These are phyloP conservation scores for Pyrocephalus nanus DNA, from an alignment of 2,797 vertebrate species.

Conservation along the genomic window DNA sequence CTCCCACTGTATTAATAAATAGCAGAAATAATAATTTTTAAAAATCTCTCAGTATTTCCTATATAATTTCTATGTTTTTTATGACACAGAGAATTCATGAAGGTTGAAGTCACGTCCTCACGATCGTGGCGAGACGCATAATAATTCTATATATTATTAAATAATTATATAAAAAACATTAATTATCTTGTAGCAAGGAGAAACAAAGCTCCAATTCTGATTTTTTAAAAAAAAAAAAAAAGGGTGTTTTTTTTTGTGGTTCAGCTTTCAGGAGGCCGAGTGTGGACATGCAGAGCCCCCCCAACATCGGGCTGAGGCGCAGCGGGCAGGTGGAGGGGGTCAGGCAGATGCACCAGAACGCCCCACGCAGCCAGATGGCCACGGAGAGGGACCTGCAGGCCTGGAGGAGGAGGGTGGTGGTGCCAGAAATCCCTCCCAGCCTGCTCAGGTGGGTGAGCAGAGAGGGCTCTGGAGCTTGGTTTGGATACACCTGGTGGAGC, in stretches of 20 bases:
- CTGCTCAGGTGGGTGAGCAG: slow-evolving; percentile 80
- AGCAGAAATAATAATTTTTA: background rate
- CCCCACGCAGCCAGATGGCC: slow-evolving; percentile 94
- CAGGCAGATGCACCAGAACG: slow-evolving; percentile 96
- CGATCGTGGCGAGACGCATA: fast-evolving
- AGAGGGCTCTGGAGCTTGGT: background rate
- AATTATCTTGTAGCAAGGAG: fast-evolving
- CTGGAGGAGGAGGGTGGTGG: slow-evolving; percentile 92
- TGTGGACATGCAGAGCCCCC: slow-evolving; percentile 89
- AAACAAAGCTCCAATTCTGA: background rate
- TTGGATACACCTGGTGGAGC: background rate
- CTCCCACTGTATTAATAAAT: background rate
- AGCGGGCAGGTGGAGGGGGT: slow-evolving; percentile 97
- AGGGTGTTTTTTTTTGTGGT: background rate
- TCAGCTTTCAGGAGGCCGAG: slow-evolving; percentile 88
- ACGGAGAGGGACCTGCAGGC: slow-evolving; percentile 94
- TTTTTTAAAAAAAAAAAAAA: too few relatives aligned
- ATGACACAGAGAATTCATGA: background rate
- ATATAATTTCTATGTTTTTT: background rate
- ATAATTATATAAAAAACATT: fast-evolving
- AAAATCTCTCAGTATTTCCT: background rate
- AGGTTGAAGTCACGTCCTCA: background rate
- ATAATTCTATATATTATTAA: too few relatives aligned
- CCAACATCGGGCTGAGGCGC: slow-evolving; percentile 91
- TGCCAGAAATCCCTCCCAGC: slow-evolving; percentile 87